Evolutionary conservation across 2,888 invertebrate species (phyloP).

Genomic region (Brachycybe producta): DNA sequence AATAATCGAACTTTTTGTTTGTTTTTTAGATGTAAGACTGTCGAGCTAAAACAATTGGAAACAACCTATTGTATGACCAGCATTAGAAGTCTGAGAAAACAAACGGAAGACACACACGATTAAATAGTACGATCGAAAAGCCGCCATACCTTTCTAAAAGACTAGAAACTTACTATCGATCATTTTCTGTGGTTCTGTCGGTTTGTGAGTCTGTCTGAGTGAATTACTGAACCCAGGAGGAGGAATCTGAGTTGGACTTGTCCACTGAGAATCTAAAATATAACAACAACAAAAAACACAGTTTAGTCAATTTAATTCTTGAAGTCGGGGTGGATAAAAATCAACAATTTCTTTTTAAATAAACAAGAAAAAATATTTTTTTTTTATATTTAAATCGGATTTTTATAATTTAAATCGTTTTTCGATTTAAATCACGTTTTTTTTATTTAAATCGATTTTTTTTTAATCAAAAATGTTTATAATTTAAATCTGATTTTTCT

Average conservation of each 20-base stretch:
- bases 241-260: constrained; percentile 15
- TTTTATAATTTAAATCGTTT: no score
- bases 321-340: no score
- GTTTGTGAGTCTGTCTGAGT: constrained; percentile 11
- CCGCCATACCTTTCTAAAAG: not conserved
- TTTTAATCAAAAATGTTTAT: no score
- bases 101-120: not conserved
- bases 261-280: constrained; percentile 17
- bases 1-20: no score
- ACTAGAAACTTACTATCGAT: constrained; percentile 12
- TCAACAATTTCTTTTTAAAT: constrained; percentile 1
- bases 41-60: no score
- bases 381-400: no score
- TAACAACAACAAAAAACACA: not conserved
- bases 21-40: no score
- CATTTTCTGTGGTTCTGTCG: constrained; percentile 15
- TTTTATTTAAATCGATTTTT: no score
- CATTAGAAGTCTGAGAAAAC: constrained; percentile 14
- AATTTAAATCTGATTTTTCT: no score
- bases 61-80: constrained; percentile 11
- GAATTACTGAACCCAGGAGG: constrained; percentile 19
- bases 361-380: constrained; percentile 13
- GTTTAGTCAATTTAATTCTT: not conserved
- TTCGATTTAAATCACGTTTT: no score
- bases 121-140: not conserved